Evolutionary conservation across 2,888 invertebrate species (phyloP), one percentile per base, ranked within the genome.

Genomic region (Drosophila subquinaria): DNA sequence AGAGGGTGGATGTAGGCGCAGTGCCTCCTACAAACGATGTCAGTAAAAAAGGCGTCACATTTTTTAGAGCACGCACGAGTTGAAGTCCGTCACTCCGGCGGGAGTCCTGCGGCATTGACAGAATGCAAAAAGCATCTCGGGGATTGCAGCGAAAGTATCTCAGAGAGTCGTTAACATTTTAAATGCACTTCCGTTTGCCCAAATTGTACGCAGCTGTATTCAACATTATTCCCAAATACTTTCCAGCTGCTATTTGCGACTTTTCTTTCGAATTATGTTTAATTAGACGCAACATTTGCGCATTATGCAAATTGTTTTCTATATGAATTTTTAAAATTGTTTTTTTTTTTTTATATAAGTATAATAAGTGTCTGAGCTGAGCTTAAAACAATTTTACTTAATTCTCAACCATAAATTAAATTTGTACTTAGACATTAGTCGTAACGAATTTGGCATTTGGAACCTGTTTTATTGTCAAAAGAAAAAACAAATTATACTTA

Each of bases 291-390:
- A 51, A 55, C 42, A 42, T 73, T 63, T 50, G 56, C 48, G 73
- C 45, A 73, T 65, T 78, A 78, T 60, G 79, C 40, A 73, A 74
- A 74, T 65, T 61, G 40, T 45, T 72, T 76, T 42, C 3, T 23
- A 23, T 23, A 52, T 45, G 35, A 36, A 42, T 30, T 69, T 40
- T 27, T 2, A 33, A 47, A 72, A 52, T 48, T 40, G 15, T 5
- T 27, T 4, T n/a, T 40, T 33, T 17, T 68, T n/a, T 43, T 4
- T 8, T 38, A 27, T 42, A 55, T 69, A 43, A 45, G 9, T 15
- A 50, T 60, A 48, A 48, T 60, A 30, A 52, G 10, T 57, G 59
- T 69, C 79, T 74, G 64, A 76, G 75, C 63, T 43, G 15, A 61
- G 69, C 79, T 79, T 68, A 36, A 55, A 67, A 59, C 4, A 47